Evolutionary conservation across 53 echinoderm and acorn worm genomes (phyloP), one percentile per base, ranked within the genome.

Genomic region (Crossaster papposus): DNA sequence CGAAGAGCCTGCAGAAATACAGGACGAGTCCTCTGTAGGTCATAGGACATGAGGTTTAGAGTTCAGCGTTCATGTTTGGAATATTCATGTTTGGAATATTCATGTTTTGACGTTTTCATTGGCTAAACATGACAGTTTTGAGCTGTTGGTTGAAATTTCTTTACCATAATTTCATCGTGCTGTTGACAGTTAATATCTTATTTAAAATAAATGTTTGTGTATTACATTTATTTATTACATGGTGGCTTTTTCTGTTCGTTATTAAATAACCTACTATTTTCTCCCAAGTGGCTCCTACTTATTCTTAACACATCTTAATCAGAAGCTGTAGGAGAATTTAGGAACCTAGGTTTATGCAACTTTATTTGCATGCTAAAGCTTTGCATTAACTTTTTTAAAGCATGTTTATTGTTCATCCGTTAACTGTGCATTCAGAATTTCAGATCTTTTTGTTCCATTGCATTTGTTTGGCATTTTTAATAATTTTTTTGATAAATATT

Each of bases 1-100:
- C 15, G 91, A 91, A 22, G 84, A 64, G 54, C 44, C 51, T 33
- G 54, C 82, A 32, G 90, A 83, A 20, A 91, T 91, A 44, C 62
- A 82, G 28, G 91, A 91, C 38, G 84, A 83, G 23, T 91, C 91
- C 24, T 91, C 91, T 37, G 91, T 91, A 91, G 91, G 91, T 91
- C 53, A 54, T 51, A 70, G 75, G 52, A 51, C 80, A 79, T 18
- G 36, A 35, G 30, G 55, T 76, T 87, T 9, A 24, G 29, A 85
- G 88, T 88, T 88, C 65, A 64, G 81, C 53, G 82, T 88, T 88
- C 64, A 37, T 54, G 55, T 76, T 55, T 81, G 11, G 62, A 15
- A 65, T 2, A n/a, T 33, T 34, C 20, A 12, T 23, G 36, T 55
- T 80, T 55, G 18, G 80, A n/a, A 15, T 20, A 11, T 58, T 33